Base-by-base conservation (phyloP, 1,140 invertebrate genomes). In the Cepaea nemoralis region DNA sequence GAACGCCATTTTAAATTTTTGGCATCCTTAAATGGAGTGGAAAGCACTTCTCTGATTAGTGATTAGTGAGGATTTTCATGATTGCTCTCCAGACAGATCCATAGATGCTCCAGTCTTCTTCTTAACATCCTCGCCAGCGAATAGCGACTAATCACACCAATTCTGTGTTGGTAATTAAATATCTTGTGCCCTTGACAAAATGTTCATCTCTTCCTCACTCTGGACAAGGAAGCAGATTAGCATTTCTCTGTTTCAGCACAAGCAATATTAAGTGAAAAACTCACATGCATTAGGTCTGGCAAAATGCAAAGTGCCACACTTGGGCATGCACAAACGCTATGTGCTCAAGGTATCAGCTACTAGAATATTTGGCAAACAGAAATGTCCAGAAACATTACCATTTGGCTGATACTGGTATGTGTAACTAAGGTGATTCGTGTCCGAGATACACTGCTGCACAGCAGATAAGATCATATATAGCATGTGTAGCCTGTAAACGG, bases 381-480 rank as follows among this genome's bases (percentile, higher is more conserved):
- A n/a, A n/a, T n/a, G 39, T 35, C 40, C 73, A 35, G 40, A 22
- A 50, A 75, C 55, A 50, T 50, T 75, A 75, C 73, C 73, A 75
- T 50, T 35, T 75, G 39, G 73, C 45, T 40, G 45, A 45, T 22
- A 31, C 45, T n/a, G 31, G 31, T 31, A 48, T n/a, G 16, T 14
- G 31, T 31, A 48, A 45, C 24, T 14, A 75, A 45, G 45, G 1
- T 19, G 40, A 42, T 75, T 75, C 73, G 22, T 2, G 2, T 48
- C 45, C 73, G 48, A 45, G 40, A 50, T 35, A 50, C 40, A 35
- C 27, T 40, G 67, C 67, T 70, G 39, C 8, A 8, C 69, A 71
- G 69, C 69, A 71, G 69, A 71, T 27, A 71, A 71, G 40, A 71
- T 71, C 69, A 71, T 39, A 63, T 63, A 27, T 31, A 5, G 33